Base-by-base conservation (phyloP, 2,888 invertebrate genomes). In the Drosophila percnosoma region DNA sequence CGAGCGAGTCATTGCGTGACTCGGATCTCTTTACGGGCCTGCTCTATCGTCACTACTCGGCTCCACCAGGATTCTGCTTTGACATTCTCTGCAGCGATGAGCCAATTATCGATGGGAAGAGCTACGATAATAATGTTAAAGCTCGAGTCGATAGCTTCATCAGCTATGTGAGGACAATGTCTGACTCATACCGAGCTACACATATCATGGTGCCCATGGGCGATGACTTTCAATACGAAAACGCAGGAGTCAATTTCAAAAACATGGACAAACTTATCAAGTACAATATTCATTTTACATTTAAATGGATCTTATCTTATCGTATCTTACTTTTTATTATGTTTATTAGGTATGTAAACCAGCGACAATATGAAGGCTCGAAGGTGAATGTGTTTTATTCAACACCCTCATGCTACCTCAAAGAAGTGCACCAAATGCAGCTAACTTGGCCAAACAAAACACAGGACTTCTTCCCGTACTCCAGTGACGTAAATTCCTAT, bases 391-490 rank as follows among this genome's bases (percentile, higher is more conserved):
- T 97, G 7, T 94, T 97, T 71, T 98, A 98, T 90, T 98, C 98
- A 0, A 97, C 97, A 0, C 98, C 98, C 0, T 96, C 96, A 0
- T 98, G 98, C 87, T 98, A 98, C 88, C 87, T 97, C 49, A 96
- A 97, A 89, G 95, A 97, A 69, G 94, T 95, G 1, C 95, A 96
- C 11, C 93, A 95, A 11, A 63, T 86, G 58, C 53, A 55, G 55
- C 77, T 73, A 33, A 94, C 95, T 0, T 95, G 97, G 94, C 94
- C 96, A 0, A 94, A 94, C 0, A 98, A 98, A 92, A 93, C 94
- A 0, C 97, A 98, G 84, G 98, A 98, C 90, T 98, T 98, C 93
- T 98, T 98, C 93, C 98, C 98, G 0, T 98, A 97, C 93, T 97
- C 98, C 1, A 96, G 96, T 51, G 96, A 97, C 90, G 94, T 95